Conservation (phyloP, 1,140 invertebrate genomes). For the Schlechtendalia chinensis region DNA sequence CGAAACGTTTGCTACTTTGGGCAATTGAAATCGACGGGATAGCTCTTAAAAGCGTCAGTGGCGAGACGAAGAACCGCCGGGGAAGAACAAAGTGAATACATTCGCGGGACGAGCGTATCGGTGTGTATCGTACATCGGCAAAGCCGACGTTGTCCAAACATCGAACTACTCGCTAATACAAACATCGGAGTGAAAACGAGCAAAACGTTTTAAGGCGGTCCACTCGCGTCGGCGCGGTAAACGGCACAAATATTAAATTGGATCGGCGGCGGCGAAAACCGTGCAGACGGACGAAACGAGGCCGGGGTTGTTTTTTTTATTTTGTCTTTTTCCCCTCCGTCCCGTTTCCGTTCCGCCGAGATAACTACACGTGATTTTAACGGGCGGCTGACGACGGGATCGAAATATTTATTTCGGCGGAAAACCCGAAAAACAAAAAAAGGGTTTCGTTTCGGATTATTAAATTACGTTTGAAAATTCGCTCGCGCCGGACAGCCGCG, state of each 20-base stretch:
- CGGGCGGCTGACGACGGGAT: slow-evolving; percentile 19
- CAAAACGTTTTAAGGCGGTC: neutral
- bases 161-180: neutral
- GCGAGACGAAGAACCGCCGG: no score
- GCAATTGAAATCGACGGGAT: no score
- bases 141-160: neutral
- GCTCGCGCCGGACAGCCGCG: neutral
- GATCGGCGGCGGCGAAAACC: neutral
- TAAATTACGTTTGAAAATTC: slow-evolving; percentile 29
- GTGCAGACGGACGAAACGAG: neutral
- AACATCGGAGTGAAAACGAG: no score
- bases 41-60: no score
- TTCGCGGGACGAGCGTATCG: no score
- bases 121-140: no score
- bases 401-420: slow-evolving; percentile 8
- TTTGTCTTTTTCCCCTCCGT: neutral
- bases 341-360: neutral
- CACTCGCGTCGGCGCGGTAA: neutral
- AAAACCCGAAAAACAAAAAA: neutral
- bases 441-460: neutral
- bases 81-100: no score
- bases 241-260: neutral
- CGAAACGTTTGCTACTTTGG: no score
- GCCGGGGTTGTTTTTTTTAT: no score
- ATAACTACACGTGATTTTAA: neutral